Conservation (phyloP, 2,888 invertebrate genomes). For the Sceliomorpha sp. region DNA sequence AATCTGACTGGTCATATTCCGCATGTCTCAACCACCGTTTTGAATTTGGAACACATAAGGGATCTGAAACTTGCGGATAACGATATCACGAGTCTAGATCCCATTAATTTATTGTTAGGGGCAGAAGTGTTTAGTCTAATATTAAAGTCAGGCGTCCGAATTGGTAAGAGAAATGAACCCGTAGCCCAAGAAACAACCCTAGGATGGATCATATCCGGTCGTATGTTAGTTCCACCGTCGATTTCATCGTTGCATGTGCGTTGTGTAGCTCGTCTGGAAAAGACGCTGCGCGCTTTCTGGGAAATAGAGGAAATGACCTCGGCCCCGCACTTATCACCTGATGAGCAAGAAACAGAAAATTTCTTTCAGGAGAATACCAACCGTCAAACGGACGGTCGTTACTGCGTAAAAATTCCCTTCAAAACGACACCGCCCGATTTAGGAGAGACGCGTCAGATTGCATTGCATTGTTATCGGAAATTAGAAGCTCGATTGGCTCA, state of each 20-base stretch:
- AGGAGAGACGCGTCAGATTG: conserved; percentile 5
- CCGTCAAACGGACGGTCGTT: conserved; percentile 1
- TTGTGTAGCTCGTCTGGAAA: too few species aligned
- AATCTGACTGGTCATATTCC: too few species aligned
- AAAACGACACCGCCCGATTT: conserved; percentile 3
- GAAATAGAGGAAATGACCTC: conserved; percentile 2
- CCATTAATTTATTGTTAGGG: conserved; percentile 12
- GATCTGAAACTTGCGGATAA: conserved; percentile 16
- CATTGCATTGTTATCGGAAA: too few species aligned
- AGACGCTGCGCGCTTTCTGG: conserved; percentile 7
- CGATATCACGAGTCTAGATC: neutral
- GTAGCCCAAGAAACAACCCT: too few species aligned
- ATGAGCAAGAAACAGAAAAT: conserved; percentile 1
- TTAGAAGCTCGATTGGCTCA: too few species aligned
- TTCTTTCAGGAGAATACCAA: conserved; percentile 5
- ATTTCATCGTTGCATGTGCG: neutral
- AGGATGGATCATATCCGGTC: too few species aligned
- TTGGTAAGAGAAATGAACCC: conserved; percentile 11
- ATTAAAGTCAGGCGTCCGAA: conserved; percentile 7
- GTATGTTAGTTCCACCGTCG: neutral
- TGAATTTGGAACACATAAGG: too few species aligned
- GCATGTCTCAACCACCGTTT: too few species aligned
- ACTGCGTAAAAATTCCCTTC: conserved; percentile 7
- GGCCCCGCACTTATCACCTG: too few species aligned
- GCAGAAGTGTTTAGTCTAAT: conserved; percentile 21